phyloP scores from a whole-genome alignment of 2,797 vertebrate species.

The Microtus agrestis region DNA sequence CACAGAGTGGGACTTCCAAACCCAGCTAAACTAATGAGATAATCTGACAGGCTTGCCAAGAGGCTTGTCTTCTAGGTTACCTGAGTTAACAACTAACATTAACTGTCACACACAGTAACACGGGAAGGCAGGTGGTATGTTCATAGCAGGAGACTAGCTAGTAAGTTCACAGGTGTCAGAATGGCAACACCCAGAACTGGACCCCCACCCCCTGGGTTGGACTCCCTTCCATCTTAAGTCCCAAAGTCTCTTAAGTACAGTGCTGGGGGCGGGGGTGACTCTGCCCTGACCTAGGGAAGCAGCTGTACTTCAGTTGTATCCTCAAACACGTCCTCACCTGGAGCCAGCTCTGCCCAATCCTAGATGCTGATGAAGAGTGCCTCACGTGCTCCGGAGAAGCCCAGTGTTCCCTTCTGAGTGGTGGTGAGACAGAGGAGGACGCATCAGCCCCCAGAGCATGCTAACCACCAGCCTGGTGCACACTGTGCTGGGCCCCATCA shows the following conservation, averaged over 20 bases:
- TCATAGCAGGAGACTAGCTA: not conserved
- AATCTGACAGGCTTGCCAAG: not conserved
- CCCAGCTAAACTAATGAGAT: not conserved
- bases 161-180: not conserved
- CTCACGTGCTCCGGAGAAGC: not conserved
- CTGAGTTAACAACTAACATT: not conserved
- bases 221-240: not conserved
- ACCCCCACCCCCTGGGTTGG: not conserved
- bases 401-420: not conserved
- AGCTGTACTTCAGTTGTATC: not conserved
- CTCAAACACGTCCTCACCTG: not conserved
- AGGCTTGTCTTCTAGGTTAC: not conserved
- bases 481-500: no score
- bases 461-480: no score
- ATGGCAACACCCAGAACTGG: not conserved
- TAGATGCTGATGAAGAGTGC: not conserved
- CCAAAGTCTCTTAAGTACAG: not conserved
- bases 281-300: not conserved
- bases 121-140: not conserved
- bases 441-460: not conserved
- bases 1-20: not conserved
- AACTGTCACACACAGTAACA: not conserved
- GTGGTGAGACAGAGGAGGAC: no score
- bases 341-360: not conserved
- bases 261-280: rapidly evolving